A percentile compares a stretch with the other conserved stretches of the same genome.
Conservation (phyloP, 1,140 invertebrate genomes). For the Drepana arcuata region DNA sequence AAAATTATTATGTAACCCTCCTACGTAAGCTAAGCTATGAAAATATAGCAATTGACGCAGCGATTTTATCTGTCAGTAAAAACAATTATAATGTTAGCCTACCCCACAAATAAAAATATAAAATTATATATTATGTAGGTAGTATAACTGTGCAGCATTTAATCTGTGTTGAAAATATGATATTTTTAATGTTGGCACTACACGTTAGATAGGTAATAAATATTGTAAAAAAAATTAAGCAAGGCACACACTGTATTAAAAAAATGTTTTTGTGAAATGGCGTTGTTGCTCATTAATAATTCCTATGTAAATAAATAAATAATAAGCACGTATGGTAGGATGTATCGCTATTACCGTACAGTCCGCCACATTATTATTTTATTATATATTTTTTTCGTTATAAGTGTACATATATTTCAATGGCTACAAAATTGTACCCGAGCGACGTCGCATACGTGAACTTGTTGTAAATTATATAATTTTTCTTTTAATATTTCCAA, state of each 20-base stretch:
- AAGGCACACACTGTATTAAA: too few species aligned
- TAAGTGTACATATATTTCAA: slow-evolving; percentile 35
- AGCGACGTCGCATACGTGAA: slow-evolving; percentile 16
- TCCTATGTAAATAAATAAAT: slow-evolving; percentile 48
- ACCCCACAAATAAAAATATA: too few species aligned
- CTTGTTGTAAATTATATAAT: slow-evolving; percentile 59
- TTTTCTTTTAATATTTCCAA: slow-evolving; percentile 61
- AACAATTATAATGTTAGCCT: too few species aligned
- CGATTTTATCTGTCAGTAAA: too few species aligned
- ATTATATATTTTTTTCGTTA: slow-evolving; percentile 33
- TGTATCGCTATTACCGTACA: slow-evolving; percentile 15
- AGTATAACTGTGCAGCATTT: too few species aligned
- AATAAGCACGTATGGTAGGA: slow-evolving; percentile 20
- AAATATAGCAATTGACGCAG: too few species aligned
- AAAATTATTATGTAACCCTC: too few species aligned
- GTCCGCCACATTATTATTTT: slow-evolving; percentile 27
- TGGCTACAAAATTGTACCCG: slow-evolving; percentile 18
- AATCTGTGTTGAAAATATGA: too few species aligned
- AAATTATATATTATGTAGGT: too few species aligned
- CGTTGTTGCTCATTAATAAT: slow-evolving; percentile 13
- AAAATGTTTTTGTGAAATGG: neutral
- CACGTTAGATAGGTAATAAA: slow-evolving; percentile 13
- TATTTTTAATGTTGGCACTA: too few species aligned
- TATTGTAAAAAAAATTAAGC: neutral
- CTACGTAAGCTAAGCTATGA: too few species aligned